Evolutionary conservation across 1,140 invertebrate species (phyloP), one percentile per base, ranked within the genome.

Genomic region (Drosophila mauritiana): DNA sequence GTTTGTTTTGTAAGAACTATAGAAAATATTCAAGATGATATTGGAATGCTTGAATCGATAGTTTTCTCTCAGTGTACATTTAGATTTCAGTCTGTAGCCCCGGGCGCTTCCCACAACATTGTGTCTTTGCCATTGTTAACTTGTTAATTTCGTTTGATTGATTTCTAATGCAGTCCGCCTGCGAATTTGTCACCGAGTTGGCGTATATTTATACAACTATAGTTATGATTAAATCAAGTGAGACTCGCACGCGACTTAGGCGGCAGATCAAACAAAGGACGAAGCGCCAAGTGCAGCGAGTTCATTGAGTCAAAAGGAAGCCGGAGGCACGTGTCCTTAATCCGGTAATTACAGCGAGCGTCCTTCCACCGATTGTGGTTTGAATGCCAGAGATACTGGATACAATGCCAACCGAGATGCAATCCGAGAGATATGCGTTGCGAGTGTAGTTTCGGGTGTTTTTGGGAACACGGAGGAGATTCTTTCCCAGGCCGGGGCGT

Each of bases 71-170:
- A 63, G 59, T 61, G 54, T 39, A 36, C 37, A 12, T 40, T 51
- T 37, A 49, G 39, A 72, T 31, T 63, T 52, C 42, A 58, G 20
- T 52, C 34, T 46, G 27, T 67, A 22, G 34, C 68, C 82, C 74
- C 56, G 82, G 74, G 82, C 84, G 78, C 61, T 85, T 86, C 80
- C 80, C 80, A 84, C 81, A 84, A 58, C 61, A 61, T 49, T 48
- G 34, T 37, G 52, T 58, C 45, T 31, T 55, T 55, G 51, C 56
- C 67, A 84, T 89, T 89, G 84, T 89, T 89, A 89, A 89, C 77
- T 89, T 89, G 84, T 89, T 89, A 89, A 89, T 89, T 89, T 89
- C 85, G 55, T 78, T 80, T 89, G 84, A 89, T 89, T 89, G 84
- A 89, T 78, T 89, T 89, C 84, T 80, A 89, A 89, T 89, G 69